phyloP scores from a whole-genome alignment of 2,888 invertebrate species.

The Nemurella pictetii region DNA sequence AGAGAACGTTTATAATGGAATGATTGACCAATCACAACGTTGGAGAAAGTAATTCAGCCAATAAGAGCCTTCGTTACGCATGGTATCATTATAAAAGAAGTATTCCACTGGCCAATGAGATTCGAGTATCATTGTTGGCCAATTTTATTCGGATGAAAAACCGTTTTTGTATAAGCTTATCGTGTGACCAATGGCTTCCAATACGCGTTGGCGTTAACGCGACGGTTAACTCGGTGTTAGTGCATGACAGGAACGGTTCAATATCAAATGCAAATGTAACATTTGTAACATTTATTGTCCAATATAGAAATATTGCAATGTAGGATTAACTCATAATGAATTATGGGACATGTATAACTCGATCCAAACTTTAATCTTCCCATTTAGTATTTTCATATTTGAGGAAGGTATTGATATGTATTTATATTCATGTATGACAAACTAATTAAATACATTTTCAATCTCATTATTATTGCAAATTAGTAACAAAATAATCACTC shows the following conservation, averaged over 20 bases:
- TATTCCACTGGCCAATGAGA: conserved; percentile 7
- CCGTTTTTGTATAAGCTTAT: background rate
- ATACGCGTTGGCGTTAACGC: too few relatives aligned
- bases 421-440: conserved; percentile 15
- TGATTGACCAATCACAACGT: conserved; percentile 21
- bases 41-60: conserved; percentile 26
- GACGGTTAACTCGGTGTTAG: background rate
- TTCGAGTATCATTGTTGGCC: background rate
- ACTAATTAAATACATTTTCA: conserved; percentile 14
- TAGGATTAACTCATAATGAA: background rate
- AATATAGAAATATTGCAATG: conserved; percentile 13
- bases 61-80: conserved; percentile 14
- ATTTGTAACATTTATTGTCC: conserved; percentile 13
- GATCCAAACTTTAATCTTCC: background rate
- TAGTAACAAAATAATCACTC: conserved; percentile 6
- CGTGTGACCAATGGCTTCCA: background rate
- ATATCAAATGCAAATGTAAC: background rate
- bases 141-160: background rate
- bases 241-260: background rate
- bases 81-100: conserved; percentile 11
- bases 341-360: background rate
- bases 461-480: conserved; percentile 1
- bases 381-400: background rate
- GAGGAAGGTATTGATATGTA: conserved; percentile 20
- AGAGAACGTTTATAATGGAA: conserved; percentile 16